Percentiles rank a stretch among this genome's conserved stretches.
Evolutionary conservation across 2,113 vertebrate species (phyloP).

Genomic region (Sylvietta virens): DNA sequence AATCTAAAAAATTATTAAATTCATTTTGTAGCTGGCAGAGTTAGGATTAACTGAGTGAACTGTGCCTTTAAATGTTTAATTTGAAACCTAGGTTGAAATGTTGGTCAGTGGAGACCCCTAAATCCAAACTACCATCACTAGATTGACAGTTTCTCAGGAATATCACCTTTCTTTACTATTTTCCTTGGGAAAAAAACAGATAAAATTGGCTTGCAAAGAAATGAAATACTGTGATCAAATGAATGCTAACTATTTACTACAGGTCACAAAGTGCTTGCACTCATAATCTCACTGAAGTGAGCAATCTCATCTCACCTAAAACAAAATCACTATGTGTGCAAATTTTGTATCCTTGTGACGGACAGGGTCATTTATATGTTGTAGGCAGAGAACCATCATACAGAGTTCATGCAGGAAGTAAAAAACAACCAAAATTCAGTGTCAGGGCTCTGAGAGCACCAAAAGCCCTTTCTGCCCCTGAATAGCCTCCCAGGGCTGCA

Average conservation of each 20-base stretch:
- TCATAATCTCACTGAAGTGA: neutral
- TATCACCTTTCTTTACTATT: neutral
- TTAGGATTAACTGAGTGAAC: neutral
- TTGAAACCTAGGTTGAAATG: neutral
- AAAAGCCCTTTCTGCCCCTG: neutral
- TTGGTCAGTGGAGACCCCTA: neutral
- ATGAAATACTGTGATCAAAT: neutral
- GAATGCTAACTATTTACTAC: neutral
- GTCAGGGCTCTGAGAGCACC: neutral
- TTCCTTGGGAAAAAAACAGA: neutral
- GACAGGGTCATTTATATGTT: neutral
- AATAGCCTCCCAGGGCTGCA: accelerated
- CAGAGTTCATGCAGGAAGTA: neutral
- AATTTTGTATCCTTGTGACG: neutral
- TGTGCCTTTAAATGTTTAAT: neutral
- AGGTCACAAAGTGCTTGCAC: neutral
- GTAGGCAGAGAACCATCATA: accelerated
- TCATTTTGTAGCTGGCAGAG: neutral
- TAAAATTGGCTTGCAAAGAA: neutral
- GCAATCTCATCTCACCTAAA: neutral
- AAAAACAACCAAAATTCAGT: neutral
- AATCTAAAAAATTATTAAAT: conserved; percentile 34
- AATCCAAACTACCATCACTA: neutral
- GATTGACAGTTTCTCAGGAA: neutral
- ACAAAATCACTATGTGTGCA: neutral